Conservation (phyloP, 92 coral and sea anemone species). For the Parazoanthus darwini region DNA sequence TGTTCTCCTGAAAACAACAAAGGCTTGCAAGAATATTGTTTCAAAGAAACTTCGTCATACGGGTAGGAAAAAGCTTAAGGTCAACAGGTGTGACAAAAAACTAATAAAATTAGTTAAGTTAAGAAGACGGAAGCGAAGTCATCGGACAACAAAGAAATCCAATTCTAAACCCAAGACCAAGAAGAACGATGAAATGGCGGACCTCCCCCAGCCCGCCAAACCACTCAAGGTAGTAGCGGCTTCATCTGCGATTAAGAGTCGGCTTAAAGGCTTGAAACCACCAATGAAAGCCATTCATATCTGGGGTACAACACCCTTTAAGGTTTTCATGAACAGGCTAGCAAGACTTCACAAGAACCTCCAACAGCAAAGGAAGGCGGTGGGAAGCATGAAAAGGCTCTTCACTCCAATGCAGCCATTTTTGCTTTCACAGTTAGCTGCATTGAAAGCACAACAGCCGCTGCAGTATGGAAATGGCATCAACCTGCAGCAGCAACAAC, state of each 20-base stretch:
- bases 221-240: constrained; percentile 82
- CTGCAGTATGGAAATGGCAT: background rate
- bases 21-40: background rate
- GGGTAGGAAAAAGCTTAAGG: background rate
- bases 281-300: constrained; percentile 93
- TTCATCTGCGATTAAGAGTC: constrained; percentile 77
- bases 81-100: constrained; percentile 16
- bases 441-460: background rate
- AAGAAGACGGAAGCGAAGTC: constrained; percentile 41
- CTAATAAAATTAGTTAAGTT: background rate
- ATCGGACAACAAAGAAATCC: background rate
- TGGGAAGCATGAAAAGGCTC: constrained; percentile 57
- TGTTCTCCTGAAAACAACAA: constrained; percentile 27
- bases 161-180: background rate
- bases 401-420: constrained; percentile 57
- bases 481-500: constrained; percentile 3
- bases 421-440: constrained; percentile 11
- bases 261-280: constrained; percentile 52
- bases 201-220: constrained; percentile 69
- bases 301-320: constrained; percentile 94
- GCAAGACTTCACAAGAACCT: constrained; percentile 61
- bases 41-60: background rate
- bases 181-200: background rate
- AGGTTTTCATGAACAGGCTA: constrained; percentile 76
- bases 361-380: constrained; percentile 50